These are phyloP conservation scores for Fregata magnificens DNA, from an alignment of 2,113 vertebrate genomes.

Conservation along the genomic window DNA sequence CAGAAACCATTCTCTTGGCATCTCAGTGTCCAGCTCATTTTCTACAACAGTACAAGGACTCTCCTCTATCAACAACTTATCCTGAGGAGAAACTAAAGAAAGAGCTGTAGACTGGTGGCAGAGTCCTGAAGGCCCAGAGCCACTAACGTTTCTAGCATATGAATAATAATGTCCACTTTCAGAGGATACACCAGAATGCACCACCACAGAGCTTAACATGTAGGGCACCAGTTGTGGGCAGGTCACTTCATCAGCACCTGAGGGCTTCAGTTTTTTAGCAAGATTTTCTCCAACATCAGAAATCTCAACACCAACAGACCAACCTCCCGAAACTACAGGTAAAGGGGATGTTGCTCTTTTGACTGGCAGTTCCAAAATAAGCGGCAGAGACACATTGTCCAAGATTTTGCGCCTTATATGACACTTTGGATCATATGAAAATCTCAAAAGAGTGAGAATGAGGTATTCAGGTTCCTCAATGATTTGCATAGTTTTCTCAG, in stretches of 20 bases:
- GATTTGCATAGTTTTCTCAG: slow-evolving; percentile 93
- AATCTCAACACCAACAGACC: slow-evolving; percentile 80
- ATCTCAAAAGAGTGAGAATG: slow-evolving; percentile 94
- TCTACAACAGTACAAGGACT: slow-evolving; percentile 57
- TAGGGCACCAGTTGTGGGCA: slow-evolving; percentile 81
- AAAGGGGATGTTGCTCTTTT: slow-evolving; percentile 62
- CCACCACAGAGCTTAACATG: slow-evolving; percentile 91
- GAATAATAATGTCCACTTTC: slow-evolving; percentile 99
- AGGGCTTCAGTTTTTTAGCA: slow-evolving; percentile 95
- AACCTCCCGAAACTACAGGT: slow-evolving; percentile 62
- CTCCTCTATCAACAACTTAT: slow-evolving; percentile 59
- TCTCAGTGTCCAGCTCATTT: slow-evolving; percentile 74
- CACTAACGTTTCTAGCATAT: slow-evolving; percentile 86
- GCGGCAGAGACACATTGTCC: slow-evolving; percentile 91
- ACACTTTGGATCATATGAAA: slow-evolving; percentile 94
- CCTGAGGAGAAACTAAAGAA: slow-evolving; percentile 67
- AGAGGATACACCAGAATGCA: slow-evolving; percentile 97
- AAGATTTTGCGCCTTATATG: slow-evolving; percentile 95
- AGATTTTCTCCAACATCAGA: slow-evolving; percentile 89
- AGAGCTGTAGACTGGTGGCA: slow-evolving; percentile 66
- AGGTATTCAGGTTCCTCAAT: slow-evolving; percentile 94
- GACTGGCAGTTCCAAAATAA: slow-evolving; percentile 86
- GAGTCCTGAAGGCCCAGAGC: slow-evolving; percentile 72
- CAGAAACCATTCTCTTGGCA: slow-evolving; percentile 91
- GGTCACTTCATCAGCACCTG: slow-evolving; percentile 81